Conservation (phyloP, 1,140 invertebrate genomes). For the Latrodectus geometricus region DNA sequence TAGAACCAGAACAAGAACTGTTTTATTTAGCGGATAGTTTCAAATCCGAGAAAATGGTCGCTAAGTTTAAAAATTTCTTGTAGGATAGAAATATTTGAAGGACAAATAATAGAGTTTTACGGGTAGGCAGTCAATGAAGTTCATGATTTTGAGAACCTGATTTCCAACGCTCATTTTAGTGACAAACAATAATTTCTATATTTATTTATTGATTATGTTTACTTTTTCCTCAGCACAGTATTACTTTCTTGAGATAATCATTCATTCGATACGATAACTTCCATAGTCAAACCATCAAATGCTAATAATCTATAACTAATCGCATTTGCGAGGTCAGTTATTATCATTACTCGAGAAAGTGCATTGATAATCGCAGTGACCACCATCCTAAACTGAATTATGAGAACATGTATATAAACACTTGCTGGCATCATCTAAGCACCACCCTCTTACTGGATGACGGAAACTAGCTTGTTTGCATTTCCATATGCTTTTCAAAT, state of each 20-base stretch:
- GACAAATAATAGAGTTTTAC: constrained; percentile 54
- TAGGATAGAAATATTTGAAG: constrained; percentile 17
- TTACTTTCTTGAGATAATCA: constrained; percentile 30
- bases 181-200: neutral
- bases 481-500: constrained; percentile 10
- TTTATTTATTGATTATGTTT: constrained; percentile 43
- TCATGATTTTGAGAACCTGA: constrained; percentile 46
- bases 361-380: constrained; percentile 50
- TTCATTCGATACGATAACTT: constrained; percentile 30
- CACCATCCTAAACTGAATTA: constrained; percentile 42
- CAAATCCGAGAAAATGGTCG: constrained; percentile 40
- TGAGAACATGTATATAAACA: constrained; percentile 27
- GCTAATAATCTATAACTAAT: constrained; percentile 56
- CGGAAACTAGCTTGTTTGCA: constrained; percentile 5
- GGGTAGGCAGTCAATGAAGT: constrained; percentile 43
- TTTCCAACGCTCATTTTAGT: constrained; percentile 27
- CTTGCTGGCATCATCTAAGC: constrained; percentile 49
- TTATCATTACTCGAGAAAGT: constrained; percentile 47
- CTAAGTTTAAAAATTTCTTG: constrained; percentile 46
- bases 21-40: constrained; percentile 40
- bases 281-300: constrained; percentile 39
- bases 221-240: constrained; percentile 7
- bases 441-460: constrained; percentile 3
- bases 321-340: constrained; percentile 26
- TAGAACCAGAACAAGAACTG: constrained; percentile 31